Evolutionary conservation across 53 echinoderm and acorn worm genomes (phyloP).

Genomic region (Mesocentrotus franciscanus): DNA sequence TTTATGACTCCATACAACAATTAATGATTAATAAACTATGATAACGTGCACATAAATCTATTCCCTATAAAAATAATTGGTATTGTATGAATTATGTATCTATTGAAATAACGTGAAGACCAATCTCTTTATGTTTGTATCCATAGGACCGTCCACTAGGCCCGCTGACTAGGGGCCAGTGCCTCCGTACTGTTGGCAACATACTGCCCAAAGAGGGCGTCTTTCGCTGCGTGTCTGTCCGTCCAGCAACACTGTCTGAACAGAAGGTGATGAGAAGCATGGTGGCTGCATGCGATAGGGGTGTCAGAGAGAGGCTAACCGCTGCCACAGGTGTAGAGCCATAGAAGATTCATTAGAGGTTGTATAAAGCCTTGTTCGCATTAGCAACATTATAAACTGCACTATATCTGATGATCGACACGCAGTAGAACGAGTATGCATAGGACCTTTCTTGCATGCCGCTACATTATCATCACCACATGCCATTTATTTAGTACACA

Average conservation of each 20-base stretch:
- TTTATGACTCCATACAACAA: too few species aligned
- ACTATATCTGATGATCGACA: too few species aligned
- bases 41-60: background rate
- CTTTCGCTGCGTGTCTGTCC: constrained; percentile 87
- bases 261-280: constrained; percentile 72
- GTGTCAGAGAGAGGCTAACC: constrained; percentile 68
- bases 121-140: background rate
- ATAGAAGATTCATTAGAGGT: background rate
- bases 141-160: constrained; percentile 80
- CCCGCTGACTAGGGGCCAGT: constrained; percentile 79
- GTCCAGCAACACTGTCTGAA: constrained; percentile 77
- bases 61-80: background rate
- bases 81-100: background rate
- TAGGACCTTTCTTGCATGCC: too few species aligned
- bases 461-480: too few species aligned
- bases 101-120: background rate
- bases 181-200: constrained; percentile 84
- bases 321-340: constrained; percentile 67
- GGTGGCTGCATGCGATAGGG: constrained; percentile 71
- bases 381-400: background rate
- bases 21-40: too few species aligned
- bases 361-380: background rate
- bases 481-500: too few species aligned
- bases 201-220: constrained; percentile 61
- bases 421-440: too few species aligned